These are phyloP conservation scores for Danio choprae DNA, from an alignment of 2,797 vertebrate species.

Conservation along the genomic window DNA sequence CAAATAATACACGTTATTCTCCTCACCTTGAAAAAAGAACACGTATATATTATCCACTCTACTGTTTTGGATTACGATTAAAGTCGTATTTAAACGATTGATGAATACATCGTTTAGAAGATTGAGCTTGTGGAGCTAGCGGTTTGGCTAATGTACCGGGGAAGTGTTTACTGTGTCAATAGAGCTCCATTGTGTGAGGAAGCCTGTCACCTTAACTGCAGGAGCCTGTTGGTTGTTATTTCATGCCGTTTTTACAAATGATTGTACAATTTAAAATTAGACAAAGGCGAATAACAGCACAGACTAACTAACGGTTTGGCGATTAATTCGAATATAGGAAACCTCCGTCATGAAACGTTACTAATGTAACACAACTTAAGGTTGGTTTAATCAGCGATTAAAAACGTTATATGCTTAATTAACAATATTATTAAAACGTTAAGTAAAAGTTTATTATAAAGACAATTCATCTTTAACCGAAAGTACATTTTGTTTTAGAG, in stretches of 20 bases:
- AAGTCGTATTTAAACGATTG: neutral
- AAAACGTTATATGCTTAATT: neutral
- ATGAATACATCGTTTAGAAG: slow-evolving; percentile 24
- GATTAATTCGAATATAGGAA: neutral
- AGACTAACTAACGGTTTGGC: neutral
- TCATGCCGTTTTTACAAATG: neutral
- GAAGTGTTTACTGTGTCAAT: slow-evolving; percentile 59
- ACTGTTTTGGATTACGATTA: too few relatives aligned
- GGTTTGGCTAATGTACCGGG: neutral
- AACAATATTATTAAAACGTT: neutral
- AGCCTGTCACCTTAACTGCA: slow-evolving; percentile 53
- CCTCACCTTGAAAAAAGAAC: neutral
- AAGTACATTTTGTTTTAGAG: too few relatives aligned
- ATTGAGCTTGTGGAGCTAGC: slow-evolving; percentile 31
- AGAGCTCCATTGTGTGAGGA: slow-evolving; percentile 61
- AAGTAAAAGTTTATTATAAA: too few relatives aligned
- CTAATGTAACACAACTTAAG: too few relatives aligned
- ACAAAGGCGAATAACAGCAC: neutral
- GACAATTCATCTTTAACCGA: too few relatives aligned
- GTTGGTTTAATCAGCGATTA: neutral
- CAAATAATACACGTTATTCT: neutral
- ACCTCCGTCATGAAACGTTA: neutral
- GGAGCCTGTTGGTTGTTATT: slow-evolving; percentile 44
- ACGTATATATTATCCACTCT: neutral
- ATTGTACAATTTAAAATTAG: neutral